A percentile compares a stretch with the other conserved stretches of the same genome.
These are phyloP conservation scores for Ylistrum balloti DNA, from an alignment of 1,140 invertebrate genomes.

Conservation along the genomic window DNA sequence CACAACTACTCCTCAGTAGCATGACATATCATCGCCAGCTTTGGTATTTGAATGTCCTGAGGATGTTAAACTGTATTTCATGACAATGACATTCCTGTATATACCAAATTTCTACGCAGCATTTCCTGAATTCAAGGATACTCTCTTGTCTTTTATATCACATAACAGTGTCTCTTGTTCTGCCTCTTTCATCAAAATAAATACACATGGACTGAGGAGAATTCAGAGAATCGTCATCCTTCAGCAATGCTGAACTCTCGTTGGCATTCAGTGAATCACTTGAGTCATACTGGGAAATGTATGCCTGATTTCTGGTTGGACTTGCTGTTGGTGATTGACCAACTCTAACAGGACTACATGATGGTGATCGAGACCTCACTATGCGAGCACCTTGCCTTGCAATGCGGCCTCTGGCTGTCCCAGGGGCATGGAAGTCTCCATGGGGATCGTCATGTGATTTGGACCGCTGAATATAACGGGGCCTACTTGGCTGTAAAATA, in stretches of 20 bases:
- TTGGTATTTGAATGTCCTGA: not conserved
- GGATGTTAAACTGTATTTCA: no score
- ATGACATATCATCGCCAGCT: not conserved
- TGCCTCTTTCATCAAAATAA: slow-evolving; percentile 87
- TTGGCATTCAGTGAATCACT: slow-evolving; percentile 85
- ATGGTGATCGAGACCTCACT: slow-evolving; percentile 71
- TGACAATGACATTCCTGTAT: not conserved
- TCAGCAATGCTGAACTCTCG: slow-evolving; percentile 85
- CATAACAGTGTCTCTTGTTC: slow-evolving; percentile 13
- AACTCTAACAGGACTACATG: slow-evolving; percentile 67
- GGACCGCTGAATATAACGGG: slow-evolving; percentile 79
- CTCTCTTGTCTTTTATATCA: not conserved
- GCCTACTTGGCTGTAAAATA: slow-evolving; percentile 69
- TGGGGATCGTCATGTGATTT: slow-evolving; percentile 81
- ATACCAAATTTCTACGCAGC: not conserved
- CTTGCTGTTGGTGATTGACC: slow-evolving; percentile 50
- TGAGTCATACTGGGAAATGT: slow-evolving; percentile 58
- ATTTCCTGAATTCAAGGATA: not conserved
- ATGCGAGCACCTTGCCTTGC: slow-evolving; percentile 75
- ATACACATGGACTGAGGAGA: slow-evolving; percentile 88
- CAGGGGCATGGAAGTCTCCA: slow-evolving; percentile 70
- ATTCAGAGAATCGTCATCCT: slow-evolving; percentile 83
- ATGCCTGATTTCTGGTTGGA: not conserved
- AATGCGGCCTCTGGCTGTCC: slow-evolving; percentile 74
- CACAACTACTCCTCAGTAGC: not conserved